Conservation (phyloP, 2,888 invertebrate species). For the Lasioglossum figueresi region DNA sequence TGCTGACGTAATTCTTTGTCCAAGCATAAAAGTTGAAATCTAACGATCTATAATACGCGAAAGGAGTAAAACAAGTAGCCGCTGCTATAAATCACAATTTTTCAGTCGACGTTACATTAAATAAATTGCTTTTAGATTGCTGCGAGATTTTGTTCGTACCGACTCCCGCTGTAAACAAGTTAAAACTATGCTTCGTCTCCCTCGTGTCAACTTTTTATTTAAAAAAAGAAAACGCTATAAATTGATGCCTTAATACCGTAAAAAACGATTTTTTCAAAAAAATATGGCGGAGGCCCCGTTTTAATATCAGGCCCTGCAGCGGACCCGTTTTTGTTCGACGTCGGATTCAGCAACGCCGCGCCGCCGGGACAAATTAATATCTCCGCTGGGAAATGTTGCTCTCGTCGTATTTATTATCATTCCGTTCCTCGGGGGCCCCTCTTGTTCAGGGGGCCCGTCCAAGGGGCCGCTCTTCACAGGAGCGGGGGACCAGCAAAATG, state of each 20-base stretch:
- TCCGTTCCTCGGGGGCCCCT: neutral
- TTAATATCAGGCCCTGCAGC: constrained; percentile 17
- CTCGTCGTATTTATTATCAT: constrained; percentile 50
- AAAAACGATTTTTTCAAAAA: neutral
- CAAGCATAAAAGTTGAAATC: neutral
- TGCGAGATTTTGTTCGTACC: neutral
- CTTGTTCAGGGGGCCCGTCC: neutral
- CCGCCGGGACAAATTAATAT: constrained; percentile 46
- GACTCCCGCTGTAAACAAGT: neutral
- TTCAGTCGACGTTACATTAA: neutral
- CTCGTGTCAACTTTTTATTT: neutral
- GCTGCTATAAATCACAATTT: neutral
- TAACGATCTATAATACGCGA: neutral
- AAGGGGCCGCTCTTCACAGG: neutral
- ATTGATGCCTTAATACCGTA: neutral
- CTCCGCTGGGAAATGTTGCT: constrained; percentile 48
- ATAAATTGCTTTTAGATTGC: neutral
- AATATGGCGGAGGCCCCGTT: constrained; percentile 2
- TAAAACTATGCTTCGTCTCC: neutral
- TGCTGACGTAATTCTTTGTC: neutral
- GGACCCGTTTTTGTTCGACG: constrained; percentile 4
- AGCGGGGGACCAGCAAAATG: constrained; percentile 42
- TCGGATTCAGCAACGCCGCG: constrained; percentile 11
- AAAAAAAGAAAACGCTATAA: neutral
- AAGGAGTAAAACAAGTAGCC: neutral